Base-by-base conservation (phyloP, 2,888 invertebrate genomes). In the Malacosoma neustria region DNA sequence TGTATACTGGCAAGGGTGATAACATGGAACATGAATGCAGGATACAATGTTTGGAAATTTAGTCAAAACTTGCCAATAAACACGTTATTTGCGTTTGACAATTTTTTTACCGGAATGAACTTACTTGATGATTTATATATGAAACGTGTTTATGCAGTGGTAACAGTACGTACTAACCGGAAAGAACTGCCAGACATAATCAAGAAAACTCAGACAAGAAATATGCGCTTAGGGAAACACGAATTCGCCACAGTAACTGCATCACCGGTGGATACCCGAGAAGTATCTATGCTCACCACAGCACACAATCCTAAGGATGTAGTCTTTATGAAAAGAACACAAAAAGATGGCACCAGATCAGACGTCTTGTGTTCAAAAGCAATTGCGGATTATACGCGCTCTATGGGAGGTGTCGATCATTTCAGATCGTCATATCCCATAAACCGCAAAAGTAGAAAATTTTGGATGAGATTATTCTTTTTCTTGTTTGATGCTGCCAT, bases 81-180 rank as follows among this genome's bases (percentile, higher is more conserved):
- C 29, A 54, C 54, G 0, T 36, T 55, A 37, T 29, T 58, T n/a
- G 56, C 55, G 3, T 62, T 61, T 39, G 59, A 63, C 30, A 59
- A 57, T 35, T 60, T 60, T 38, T 60, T 59, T 35, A 55, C 56
- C 1, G 43, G 54, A 9, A 48, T 44, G 13, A 39, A 48, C 14
- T 35, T 59, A 1, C 15, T 45, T 34, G 39, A 45, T 12, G 39
- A 40, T 35, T 30, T 42, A 11, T 58, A 33, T 47, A 46, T 45
- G 33, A 49, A 39, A 47, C 42, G 34, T 36, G 51, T 57, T 39
- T 54, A 45, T 48, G 46, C 51, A 32, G 54, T 55, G 14, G 60
- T 56, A 30, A 57, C 56, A 42, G 53, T 58, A 11, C 43, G 56
- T 51, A 29, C 13, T 12, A 52, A 57, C 35, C 42, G 48, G 43